phyloP scores from a whole-genome alignment of 2,113 vertebrate species.

The Gasterosteus aculeatus region DNA sequence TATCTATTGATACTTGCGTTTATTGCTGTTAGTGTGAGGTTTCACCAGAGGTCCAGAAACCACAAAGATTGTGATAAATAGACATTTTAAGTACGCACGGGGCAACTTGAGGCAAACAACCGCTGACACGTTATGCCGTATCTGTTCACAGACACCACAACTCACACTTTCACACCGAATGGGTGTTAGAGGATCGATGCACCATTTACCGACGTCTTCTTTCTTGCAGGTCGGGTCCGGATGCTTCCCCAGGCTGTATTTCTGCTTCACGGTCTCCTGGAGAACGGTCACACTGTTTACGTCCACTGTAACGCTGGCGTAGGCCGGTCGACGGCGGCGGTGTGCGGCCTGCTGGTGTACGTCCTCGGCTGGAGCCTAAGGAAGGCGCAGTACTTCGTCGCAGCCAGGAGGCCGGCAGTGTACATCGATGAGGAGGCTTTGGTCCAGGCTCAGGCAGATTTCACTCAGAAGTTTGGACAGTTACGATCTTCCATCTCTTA shows the following conservation, averaged over 20 bases:
- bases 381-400: slow-evolving; percentile 92
- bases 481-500: slow-evolving; percentile 76
- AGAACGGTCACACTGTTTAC: slow-evolving; percentile 92
- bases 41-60: not conserved
- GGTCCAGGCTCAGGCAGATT: slow-evolving; percentile 86
- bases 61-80: not conserved
- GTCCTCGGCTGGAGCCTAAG: slow-evolving; percentile 89
- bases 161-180: not conserved
- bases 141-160: not conserved
- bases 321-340: slow-evolving; percentile 90
- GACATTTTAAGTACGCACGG: not conserved
- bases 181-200: not conserved
- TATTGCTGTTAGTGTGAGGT: not conserved
- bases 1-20: not conserved
- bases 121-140: not conserved
- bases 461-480: slow-evolving; percentile 89
- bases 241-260: slow-evolving; percentile 97
- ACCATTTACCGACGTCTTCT: not conserved
- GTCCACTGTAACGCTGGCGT: slow-evolving; percentile 97
- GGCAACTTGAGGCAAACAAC: not conserved
- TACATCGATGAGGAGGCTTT: slow-evolving; percentile 96
- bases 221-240: slow-evolving; percentile 85
- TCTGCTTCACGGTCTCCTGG: slow-evolving; percentile 90
- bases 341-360: slow-evolving; percentile 93
- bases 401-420: slow-evolving; percentile 86